Evolutionary conservation across 2,113 vertebrate species (phyloP), one percentile per base, ranked within the genome.

Genomic region (Salvelinus fontinalis): DNA sequence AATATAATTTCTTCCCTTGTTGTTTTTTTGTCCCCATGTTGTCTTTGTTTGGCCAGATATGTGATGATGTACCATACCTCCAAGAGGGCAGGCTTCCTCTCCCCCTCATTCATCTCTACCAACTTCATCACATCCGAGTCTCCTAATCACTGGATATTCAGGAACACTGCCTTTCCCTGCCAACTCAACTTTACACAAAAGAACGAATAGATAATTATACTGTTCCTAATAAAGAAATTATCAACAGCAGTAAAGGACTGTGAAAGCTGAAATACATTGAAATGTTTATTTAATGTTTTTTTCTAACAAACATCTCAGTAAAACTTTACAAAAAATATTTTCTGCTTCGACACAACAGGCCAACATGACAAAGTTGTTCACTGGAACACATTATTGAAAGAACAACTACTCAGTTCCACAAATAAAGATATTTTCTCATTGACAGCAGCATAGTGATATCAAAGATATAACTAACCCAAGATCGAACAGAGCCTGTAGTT

Each of bases 71-170:
- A 74, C 60, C 64, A 34, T 60, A 66, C 60, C 60, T 74, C 29
- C 11, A 44, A 65, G 34, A 60, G 60, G 20, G 44, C 31, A 3
- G 60, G 60, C 60, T 18, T 22, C 16, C 59, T 65, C 18, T 74
- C 44, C 7, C 49, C 39, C 31, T 49, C 73, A 4, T 62, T 62
- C 5, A 34, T 64, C 29, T 74, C 59, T 27, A 64, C 57, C 29
- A 74, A 74, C 34, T 74, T 74, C 22, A 49, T 74, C 60, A 74
- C 73, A 66, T 39, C 31, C 22, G 5, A n/a, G n/a, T 54, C 39
- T 16, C 9, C 60, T 13, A 20, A n/a, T 7, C 60, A 74, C 14
- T 74, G 73, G 73, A 27, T 74, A 29, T 66, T 74, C 73, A 65
- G 73, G 24, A 62, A 62, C 60, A 66, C 73, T 9, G 22, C 73